phyloP scores from a whole-genome alignment of 2,888 invertebrate genomes.

The Acanthopleura granulata region DNA sequence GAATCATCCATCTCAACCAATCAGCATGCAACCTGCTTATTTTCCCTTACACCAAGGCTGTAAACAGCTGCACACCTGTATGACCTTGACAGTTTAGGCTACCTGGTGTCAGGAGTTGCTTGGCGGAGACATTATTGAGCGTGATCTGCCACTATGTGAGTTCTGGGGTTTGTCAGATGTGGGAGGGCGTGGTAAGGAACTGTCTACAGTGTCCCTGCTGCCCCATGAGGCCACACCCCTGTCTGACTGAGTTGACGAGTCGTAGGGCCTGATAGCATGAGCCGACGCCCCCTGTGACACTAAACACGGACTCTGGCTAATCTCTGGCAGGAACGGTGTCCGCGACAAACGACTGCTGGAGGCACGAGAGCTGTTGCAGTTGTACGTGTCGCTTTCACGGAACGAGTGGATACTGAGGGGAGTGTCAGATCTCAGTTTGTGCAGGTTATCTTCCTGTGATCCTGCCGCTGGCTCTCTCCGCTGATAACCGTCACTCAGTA shows the following conservation, averaged over 20 bases:
- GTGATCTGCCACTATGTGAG: background rate
- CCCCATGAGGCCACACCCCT: too few species aligned
- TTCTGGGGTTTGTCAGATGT: background rate
- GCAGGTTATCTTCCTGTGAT: background rate
- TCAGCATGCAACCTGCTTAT: too few species aligned
- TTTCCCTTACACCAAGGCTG: too few species aligned
- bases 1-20: too few species aligned
- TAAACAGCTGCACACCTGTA: too few species aligned
- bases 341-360: conserved; percentile 21
- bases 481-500: background rate
- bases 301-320: conserved; percentile 49
- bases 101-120: too few species aligned
- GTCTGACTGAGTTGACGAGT: background rate
- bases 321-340: conserved; percentile 49
- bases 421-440: background rate
- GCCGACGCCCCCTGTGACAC: conserved; percentile 43
- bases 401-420: conserved; percentile 17
- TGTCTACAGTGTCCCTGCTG: background rate
- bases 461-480: background rate
- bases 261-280: background rate
- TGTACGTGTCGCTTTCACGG: conserved; percentile 31
- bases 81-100: too few species aligned
- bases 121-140: background rate
- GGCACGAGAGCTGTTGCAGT: conserved; percentile 13
- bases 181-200: background rate